Evolutionary conservation across 1,140 invertebrate genomes (phyloP).

Genomic region (Semibalanus balanoides): DNA sequence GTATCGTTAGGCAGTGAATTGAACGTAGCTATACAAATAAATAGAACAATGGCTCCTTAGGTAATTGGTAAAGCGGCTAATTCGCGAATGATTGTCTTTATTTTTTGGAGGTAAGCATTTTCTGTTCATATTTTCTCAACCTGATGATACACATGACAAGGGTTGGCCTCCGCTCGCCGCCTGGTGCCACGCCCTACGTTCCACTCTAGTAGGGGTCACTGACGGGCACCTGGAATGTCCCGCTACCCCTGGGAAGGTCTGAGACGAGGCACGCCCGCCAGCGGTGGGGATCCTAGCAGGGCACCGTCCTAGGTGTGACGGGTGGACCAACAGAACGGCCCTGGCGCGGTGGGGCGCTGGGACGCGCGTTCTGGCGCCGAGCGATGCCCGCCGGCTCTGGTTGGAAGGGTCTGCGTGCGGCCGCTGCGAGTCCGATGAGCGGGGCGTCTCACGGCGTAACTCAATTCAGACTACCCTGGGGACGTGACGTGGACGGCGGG

Average conservation of each 20-base stretch:
- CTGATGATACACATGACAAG: neutral
- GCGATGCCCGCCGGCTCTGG: neutral
- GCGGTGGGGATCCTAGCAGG: neutral
- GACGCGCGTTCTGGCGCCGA: neutral
- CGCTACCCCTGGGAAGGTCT: neutral
- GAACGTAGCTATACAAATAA: too few relatives aligned
- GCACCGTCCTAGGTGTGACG: neutral
- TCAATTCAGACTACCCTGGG: constrained; percentile 1
- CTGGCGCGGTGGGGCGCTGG: neutral
- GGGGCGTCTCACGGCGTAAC: neutral
- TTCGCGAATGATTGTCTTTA: too few relatives aligned
- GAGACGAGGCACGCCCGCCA: neutral
- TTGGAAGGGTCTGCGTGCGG: neutral
- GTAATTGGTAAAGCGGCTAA: too few relatives aligned
- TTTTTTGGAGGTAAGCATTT: too few relatives aligned
- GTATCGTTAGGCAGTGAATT: too few relatives aligned
- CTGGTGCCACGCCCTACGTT: neutral
- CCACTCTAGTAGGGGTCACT: neutral
- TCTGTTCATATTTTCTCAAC: too few relatives aligned
- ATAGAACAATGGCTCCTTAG: too few relatives aligned
- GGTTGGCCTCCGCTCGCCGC: neutral
- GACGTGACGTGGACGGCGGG: neutral
- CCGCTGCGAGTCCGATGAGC: neutral
- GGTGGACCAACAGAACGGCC: neutral
- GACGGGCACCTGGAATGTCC: neutral